A percentile compares a stretch with the other conserved stretches of the same genome.
phyloP scores from a whole-genome alignment of 1,140 invertebrate genomes.

The Formica selysi region DNA sequence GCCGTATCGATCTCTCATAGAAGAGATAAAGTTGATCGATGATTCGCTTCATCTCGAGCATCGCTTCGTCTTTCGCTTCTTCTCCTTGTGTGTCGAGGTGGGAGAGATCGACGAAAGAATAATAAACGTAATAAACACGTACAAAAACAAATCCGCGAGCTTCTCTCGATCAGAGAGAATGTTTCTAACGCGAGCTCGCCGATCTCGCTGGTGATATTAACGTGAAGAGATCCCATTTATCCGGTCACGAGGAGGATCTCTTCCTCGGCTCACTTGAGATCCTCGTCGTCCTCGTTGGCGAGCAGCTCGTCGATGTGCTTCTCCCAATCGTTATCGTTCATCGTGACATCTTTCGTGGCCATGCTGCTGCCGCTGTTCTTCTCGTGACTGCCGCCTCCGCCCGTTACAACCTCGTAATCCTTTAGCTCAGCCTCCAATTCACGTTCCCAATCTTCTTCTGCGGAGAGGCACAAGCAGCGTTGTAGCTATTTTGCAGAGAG shows the following conservation, averaged over 20 bases:
- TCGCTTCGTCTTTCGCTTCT: constrained; percentile 20
- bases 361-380: constrained; percentile 59
- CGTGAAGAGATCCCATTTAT: constrained; percentile 62
- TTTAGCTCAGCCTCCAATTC: constrained; percentile 96
- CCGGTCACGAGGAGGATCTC: constrained; percentile 50
- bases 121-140: neutral
- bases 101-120: neutral
- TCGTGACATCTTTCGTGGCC: constrained; percentile 63
- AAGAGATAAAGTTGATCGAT: neutral
- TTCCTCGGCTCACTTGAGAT: constrained; percentile 81
- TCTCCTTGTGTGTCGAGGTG: neutral
- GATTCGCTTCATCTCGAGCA: neutral
- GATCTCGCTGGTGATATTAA: constrained; percentile 52
- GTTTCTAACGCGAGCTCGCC: constrained; percentile 1
- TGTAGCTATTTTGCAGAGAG: constrained; percentile 82
- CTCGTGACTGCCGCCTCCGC: constrained; percentile 67
- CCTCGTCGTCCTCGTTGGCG: constrained; percentile 84
- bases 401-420: constrained; percentile 94
- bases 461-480: constrained; percentile 85
- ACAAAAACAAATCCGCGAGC: constrained; percentile 24
- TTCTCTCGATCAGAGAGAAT: neutral
- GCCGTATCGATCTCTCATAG: neutral
- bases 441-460: constrained; percentile 97
- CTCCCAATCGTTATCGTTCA: constrained; percentile 87
- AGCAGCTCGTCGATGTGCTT: constrained; percentile 88